Base-by-base conservation (phyloP, 1,140 invertebrate species). In the Nephila pilipes region DNA sequence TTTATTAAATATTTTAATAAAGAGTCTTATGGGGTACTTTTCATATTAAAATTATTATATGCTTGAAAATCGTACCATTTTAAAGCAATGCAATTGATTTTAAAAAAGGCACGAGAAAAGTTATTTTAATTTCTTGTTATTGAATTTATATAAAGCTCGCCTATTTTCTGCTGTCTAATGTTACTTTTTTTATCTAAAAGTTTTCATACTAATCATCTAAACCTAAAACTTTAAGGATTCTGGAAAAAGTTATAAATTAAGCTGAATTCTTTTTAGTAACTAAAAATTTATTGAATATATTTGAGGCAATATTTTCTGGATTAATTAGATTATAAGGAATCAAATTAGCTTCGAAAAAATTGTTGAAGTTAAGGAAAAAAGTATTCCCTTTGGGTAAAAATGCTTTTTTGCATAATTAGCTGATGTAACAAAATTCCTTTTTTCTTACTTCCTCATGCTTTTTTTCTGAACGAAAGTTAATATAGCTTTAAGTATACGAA, bases 261-360 rank as follows among this genome's bases (percentile, higher is more conserved):
- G 12, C 12, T 46, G 46, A 46, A 10, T 10, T 10, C 6, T 46
- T 46, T 46, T 46, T 46, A 6, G 0, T 10, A 46, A 46, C 46
- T 46, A 10, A 10, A 6, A 6, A 10, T 46, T 46, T 46, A 46
- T 10, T 46, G 46, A 46, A 10, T 6, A 46, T 75, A 75, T 36
- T 75, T 75, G 14, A 29, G 25, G 16, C 14, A 60, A 2, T 83
- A 38, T 55, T 12, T n/a, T 81, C 22, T 25, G 54, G 80, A 83
- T 54, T 54, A 83, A 83, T 83, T 54, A 25, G 46, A 38, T 83
- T 83, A 83, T 14, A 81, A 83, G 46, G 38, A 83, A 83, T 46
- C n/a, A 54, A 29, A 54, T 54, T 25, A 22, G n/a, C 69, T 32
- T 75, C 20, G 14, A 32, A 32, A 36, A 32, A 75, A 75, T 32